These are phyloP conservation scores for Torymus aiolomorphi DNA, from an alignment of 2,888 invertebrate genomes.

Conservation along the genomic window DNA sequence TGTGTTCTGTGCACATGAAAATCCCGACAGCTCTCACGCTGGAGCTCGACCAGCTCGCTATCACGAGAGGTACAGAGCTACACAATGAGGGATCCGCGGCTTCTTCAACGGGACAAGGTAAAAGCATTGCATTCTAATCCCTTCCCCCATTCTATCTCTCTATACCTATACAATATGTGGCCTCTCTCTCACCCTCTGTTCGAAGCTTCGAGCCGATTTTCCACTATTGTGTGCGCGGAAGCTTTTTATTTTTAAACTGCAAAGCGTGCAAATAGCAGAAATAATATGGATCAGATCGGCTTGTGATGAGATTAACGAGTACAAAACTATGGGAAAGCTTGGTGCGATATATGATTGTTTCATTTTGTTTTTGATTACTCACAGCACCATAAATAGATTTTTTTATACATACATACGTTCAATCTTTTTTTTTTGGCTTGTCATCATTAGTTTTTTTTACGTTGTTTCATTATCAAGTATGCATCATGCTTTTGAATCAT, in stretches of 20 bases:
- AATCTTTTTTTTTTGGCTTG: constrained; percentile 28
- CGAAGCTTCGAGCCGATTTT: too few relatives aligned
- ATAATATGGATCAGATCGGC: constrained; percentile 6
- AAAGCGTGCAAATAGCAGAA: constrained; percentile 10
- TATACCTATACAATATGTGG: neutral
- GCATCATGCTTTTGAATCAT: constrained; percentile 30
- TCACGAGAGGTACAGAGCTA: constrained; percentile 80
- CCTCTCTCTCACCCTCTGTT: too few relatives aligned
- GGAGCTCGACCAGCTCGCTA: constrained; percentile 81
- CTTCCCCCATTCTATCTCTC: neutral
- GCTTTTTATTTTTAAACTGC: neutral
- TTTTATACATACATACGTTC: neutral
- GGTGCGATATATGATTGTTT: constrained; percentile 16
- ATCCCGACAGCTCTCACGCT: constrained; percentile 79
- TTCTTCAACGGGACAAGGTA: constrained; percentile 74
- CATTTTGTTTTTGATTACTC: neutral
- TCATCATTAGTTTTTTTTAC: constrained; percentile 30
- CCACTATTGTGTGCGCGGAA: too few relatives aligned
- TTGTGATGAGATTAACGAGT: constrained; percentile 20
- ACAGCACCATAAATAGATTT: neutral
- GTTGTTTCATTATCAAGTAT: constrained; percentile 13
- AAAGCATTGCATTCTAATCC: constrained; percentile 61
- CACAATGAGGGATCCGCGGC: constrained; percentile 77
- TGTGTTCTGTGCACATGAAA: constrained; percentile 76
- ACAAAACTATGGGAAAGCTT: constrained; percentile 61